These are phyloP conservation scores for Blennius ocellaris DNA, from an alignment of 2,113 vertebrate genomes.

Conservation along the genomic window DNA sequence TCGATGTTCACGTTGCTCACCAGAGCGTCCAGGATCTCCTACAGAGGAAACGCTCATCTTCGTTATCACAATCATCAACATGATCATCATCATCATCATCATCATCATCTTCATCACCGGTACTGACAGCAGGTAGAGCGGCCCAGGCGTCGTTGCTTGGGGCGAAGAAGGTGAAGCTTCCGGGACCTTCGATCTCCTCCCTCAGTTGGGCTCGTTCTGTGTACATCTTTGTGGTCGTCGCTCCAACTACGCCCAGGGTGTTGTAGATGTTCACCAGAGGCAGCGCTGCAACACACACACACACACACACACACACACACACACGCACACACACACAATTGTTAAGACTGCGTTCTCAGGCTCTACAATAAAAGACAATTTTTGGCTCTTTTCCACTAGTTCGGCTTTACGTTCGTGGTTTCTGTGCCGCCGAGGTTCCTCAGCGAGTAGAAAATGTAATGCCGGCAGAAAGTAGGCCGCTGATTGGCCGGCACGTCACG, in stretches of 20 bases:
- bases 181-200: conserved; percentile 93
- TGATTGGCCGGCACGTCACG: too few species aligned
- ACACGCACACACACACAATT: background rate
- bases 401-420: too few species aligned
- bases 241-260: conserved; percentile 91
- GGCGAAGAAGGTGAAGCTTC: conserved; percentile 97
- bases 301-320: background rate
- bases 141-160: conserved; percentile 97
- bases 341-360: too few species aligned
- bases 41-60: conserved; percentile 9
- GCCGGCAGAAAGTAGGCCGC: too few species aligned
- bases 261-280: conserved; percentile 95
- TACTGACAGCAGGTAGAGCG: conserved; percentile 88
- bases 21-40: conserved; percentile 97
- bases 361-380: too few species aligned
- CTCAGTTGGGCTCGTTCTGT: conserved; percentile 90
- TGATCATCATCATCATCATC: background rate
- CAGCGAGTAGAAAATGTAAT: too few species aligned
- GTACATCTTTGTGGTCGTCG: conserved; percentile 94
- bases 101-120: background rate
- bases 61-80: background rate
- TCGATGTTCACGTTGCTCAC: conserved; percentile 99
- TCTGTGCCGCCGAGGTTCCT: too few species aligned
- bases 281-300: conserved; percentile 82
- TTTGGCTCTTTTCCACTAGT: too few species aligned